phyloP scores from a whole-genome alignment of 2,888 invertebrate species.

The Lasioglossum calceatum region DNA sequence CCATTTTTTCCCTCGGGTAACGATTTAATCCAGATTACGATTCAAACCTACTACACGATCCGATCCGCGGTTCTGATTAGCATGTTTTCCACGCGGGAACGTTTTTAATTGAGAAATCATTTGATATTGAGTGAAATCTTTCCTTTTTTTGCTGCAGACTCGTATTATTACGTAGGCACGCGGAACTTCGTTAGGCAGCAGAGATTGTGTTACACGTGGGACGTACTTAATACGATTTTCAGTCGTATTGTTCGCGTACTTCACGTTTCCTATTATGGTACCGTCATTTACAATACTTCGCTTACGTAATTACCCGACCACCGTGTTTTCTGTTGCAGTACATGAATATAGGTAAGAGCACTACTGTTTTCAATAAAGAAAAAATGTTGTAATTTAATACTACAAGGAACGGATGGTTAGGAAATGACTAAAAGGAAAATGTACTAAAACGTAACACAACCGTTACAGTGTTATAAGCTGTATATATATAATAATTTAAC shows the following conservation, averaged over 20 bases:
- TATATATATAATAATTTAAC: too few species aligned
- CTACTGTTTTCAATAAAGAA: neutral
- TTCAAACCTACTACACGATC: neutral
- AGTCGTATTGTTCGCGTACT: constrained; percentile 28
- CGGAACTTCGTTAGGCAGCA: constrained; percentile 58
- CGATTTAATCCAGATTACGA: neutral
- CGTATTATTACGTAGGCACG: constrained; percentile 56
- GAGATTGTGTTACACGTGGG: constrained; percentile 58
- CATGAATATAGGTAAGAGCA: neutral
- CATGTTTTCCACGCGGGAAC: constrained; percentile 41
- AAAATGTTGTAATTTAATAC: neutral
- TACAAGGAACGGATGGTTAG: neutral
- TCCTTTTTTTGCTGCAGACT: constrained; percentile 26
- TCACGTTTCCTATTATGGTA: constrained; percentile 61
- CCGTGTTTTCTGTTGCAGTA: constrained; percentile 34
- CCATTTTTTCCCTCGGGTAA: neutral
- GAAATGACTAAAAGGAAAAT: neutral
- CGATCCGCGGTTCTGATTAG: constrained; percentile 44
- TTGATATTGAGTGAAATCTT: constrained; percentile 46
- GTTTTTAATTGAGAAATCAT: constrained; percentile 57
- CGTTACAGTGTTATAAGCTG: too few species aligned
- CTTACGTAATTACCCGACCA: constrained; percentile 59
- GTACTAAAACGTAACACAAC: too few species aligned
- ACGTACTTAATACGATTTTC: constrained; percentile 54
- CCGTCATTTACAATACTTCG: constrained; percentile 32